Evolutionary conservation across 2,113 vertebrate genomes (phyloP).

Genomic region (Anolis carolinensis): DNA sequence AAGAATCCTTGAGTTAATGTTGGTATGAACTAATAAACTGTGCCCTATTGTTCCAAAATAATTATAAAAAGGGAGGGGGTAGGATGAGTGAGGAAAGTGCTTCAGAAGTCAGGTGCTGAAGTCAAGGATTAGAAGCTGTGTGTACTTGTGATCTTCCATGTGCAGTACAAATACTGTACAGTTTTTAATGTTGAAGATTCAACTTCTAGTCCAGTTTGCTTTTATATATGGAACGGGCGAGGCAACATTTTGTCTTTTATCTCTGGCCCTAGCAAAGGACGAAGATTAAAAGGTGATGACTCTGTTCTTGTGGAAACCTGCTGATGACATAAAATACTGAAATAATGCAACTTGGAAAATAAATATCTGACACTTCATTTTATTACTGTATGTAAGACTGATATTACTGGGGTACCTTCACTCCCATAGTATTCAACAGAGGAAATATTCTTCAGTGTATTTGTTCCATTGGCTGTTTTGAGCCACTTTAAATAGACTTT

Average conservation of each 20-base stretch:
- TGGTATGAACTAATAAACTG: background rate
- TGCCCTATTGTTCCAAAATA: background rate
- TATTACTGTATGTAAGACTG: background rate
- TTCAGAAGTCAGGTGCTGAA: too few species aligned
- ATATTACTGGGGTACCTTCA: background rate
- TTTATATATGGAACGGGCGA: too few species aligned
- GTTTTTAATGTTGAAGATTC: too few species aligned
- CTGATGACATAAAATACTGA: background rate
- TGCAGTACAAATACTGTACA: too few species aligned
- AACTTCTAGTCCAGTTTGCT: too few species aligned
- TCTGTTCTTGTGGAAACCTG: background rate
- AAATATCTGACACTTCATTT: background rate
- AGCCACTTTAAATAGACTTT: slow-evolving; percentile 2
- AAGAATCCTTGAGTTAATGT: too few species aligned
- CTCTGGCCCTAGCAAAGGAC: too few species aligned
- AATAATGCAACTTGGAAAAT: background rate
- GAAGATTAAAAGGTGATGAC: background rate
- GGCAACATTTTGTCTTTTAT: too few species aligned
- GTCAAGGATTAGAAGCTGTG: too few species aligned
- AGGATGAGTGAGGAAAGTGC: too few species aligned
- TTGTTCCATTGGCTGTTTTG: fast-evolving
- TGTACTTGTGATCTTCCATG: too few species aligned
- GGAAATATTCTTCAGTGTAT: background rate
- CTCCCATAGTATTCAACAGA: background rate
- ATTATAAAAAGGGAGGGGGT: background rate